Base-by-base conservation (phyloP, 1,140 invertebrate species). In the Zophobas atratus region DNA sequence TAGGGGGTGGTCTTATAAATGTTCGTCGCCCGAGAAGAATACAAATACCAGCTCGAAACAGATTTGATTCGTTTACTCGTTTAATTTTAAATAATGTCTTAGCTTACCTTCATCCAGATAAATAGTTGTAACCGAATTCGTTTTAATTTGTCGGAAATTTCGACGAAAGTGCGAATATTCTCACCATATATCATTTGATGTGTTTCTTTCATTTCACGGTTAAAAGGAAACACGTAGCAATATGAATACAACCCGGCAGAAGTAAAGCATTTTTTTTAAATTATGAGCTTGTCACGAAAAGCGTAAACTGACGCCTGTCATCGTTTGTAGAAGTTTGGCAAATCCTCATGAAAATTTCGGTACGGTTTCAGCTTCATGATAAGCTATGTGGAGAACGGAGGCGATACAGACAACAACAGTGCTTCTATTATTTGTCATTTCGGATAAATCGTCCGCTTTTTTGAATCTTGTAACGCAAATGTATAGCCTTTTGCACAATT, bases 1-100 rank as follows among this genome's bases (percentile, higher is more conserved):
- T 73, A 73, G 77, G 73, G 79, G 79, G 79, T 78, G 72, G 76
- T 56, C 76, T 80, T 63, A 78, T 76, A 80, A 80, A 80, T 76
- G 79, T 77, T 76, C 79, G 71, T 73, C 71, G 71, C 55, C 55
- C 35, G 71, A 41, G 49, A 73, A 73, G 71, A 73, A 73, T 73
- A 73, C 71, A 73, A 73, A 73, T 73, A 55, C 34, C 71, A 73
- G 55, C 71, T 34, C n/a, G 60, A 67, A 33, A 39, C 60, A 67
- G n/a, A 73, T 73, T 73, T 73, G 60, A 67, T 67, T 73, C 71
- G 71, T 73, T 73, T 73, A 55, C 71, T 43, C 32, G 32, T 56
- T 55, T 73, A 73, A 73, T 73, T 73, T 73, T 53, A 73, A 53
- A 73, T 53, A 73, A 36, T 48, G 49, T 41, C 51, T 53, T 72